Evolutionary conservation across 2,797 vertebrate species (phyloP), one percentile per base, ranked within the genome.

Genomic region (Trematomus bernacchii): DNA sequence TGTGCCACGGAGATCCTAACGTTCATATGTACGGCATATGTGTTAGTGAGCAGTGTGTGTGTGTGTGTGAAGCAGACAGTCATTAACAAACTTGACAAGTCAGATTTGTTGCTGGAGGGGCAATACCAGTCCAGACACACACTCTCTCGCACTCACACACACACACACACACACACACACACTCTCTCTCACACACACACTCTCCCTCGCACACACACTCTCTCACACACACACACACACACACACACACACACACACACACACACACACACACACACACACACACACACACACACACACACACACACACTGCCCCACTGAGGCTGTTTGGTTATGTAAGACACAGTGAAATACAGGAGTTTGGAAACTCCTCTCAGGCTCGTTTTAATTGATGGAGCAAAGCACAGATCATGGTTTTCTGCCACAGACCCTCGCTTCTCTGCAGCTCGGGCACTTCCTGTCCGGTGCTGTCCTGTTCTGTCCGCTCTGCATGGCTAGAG

Each of bases 301-400:
- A n/a, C 7, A 58, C 70, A 40, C 58, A 53, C 43, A 52, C 48
- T 3, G 64, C 53, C 55, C 73, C 71, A 14, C 71, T 70, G 82
- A 85, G 80, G 68, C 74, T 64, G 72, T 72, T 83, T 72, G 74
- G 76, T 93, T 89, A 92, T 61, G 81, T 87, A 91, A 93, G 80
- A 73, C 53, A 52, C 69, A 21, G 86, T 64, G 73, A 63, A 80
- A 80, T 4, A 16, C 78, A 84, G 77, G 82, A 82, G 76, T 87
- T 80, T 85, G 65, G 83, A 66, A 82, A 80, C 70, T 74, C 76
- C 72, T 89, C 69, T 88, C 80, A 73, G 86, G 77, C 80, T 83
- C 46, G 75, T 91, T 90, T 87, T 89, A 91, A 89, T 91, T 91
- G 91, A 91, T 79, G 47, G 84, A 86, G 82, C 76, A 78, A 88